A percentile compares a stretch with the other conserved stretches of the same genome.
Conservation (phyloP, 2,113 vertebrate species). For the Alosa alosa region DNA sequence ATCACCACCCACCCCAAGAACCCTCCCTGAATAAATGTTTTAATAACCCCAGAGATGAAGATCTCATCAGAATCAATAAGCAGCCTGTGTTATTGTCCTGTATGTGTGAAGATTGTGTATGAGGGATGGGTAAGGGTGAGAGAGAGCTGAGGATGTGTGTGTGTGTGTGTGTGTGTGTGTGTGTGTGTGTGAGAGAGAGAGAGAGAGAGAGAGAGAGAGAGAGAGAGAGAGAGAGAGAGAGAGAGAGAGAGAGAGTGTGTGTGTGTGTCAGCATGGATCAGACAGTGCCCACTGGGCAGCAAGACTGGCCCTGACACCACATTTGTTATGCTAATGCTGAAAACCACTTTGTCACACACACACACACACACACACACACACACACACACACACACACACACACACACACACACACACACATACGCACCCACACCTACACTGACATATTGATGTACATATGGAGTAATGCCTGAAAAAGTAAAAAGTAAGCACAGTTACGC, state of each 20-base stretch:
- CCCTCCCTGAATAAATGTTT: background rate
- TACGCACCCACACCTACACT: background rate
- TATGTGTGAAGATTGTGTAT: background rate
- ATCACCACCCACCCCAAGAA: background rate
- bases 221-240: no score
- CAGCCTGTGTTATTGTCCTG: background rate
- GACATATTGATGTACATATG: background rate
- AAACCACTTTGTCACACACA: background rate
- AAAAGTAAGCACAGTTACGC: background rate
- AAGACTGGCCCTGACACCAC: no score
- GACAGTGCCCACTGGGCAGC: no score
- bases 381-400: background rate
- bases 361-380: background rate
- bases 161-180: no score
- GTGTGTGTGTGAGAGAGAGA: no score
- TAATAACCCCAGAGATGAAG: background rate
- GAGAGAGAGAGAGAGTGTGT: no score
- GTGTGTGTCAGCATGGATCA: no score
- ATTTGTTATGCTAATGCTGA: no score
- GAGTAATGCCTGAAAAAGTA: background rate
- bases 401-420: conserved; percentile 4
- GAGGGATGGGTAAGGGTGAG: background rate
- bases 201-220: no score
- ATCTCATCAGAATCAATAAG: background rate
- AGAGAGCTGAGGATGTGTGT: background rate